A percentile compares a stretch with the other conserved stretches of the same genome.
Evolutionary conservation across 2,797 vertebrate species (phyloP).

Genomic region (Notoglanidium macrostoma): DNA sequence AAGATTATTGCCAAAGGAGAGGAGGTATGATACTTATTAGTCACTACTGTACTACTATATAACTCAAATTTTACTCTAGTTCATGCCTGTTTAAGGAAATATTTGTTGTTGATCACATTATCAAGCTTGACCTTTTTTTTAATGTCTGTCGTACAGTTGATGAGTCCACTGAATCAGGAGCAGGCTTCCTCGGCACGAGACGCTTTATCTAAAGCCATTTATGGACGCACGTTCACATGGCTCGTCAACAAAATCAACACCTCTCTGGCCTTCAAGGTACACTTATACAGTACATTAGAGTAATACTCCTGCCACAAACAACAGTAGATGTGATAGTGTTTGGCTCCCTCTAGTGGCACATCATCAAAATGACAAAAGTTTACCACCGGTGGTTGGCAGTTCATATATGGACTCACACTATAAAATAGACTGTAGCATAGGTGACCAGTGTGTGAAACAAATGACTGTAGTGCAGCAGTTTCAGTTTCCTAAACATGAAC

Average conservation of each 20-base stretch:
- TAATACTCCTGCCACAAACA: not conserved
- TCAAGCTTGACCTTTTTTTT: not conserved
- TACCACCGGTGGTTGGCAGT: not conserved
- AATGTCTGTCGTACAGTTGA: slow-evolving; percentile 72
- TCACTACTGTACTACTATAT: not conserved
- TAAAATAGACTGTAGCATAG: not conserved
- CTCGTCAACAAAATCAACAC: slow-evolving; percentile 94
- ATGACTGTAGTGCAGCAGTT: not conserved
- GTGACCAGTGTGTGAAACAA: not conserved
- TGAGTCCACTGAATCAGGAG: slow-evolving; percentile 94
- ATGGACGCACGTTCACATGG: slow-evolving; percentile 96
- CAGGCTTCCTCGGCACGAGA: slow-evolving; percentile 91
- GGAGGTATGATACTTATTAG: slow-evolving; percentile 77
- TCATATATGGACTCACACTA: not conserved
- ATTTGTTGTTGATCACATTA: not conserved
- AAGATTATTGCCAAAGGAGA: slow-evolving; percentile 98
- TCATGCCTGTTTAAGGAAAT: not conserved
- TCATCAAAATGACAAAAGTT: not conserved
- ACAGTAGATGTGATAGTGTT: not conserved
- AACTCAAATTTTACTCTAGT: not conserved
- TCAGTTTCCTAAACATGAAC: not conserved
- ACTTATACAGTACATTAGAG: not conserved
- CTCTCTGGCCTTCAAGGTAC: slow-evolving; percentile 88
- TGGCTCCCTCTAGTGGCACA: slow-evolving; percentile 42
- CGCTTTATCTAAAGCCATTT: slow-evolving; percentile 91